Conservation (phyloP, 1,140 invertebrate genomes). For the Macrobrachium rosenbergii region DNA sequence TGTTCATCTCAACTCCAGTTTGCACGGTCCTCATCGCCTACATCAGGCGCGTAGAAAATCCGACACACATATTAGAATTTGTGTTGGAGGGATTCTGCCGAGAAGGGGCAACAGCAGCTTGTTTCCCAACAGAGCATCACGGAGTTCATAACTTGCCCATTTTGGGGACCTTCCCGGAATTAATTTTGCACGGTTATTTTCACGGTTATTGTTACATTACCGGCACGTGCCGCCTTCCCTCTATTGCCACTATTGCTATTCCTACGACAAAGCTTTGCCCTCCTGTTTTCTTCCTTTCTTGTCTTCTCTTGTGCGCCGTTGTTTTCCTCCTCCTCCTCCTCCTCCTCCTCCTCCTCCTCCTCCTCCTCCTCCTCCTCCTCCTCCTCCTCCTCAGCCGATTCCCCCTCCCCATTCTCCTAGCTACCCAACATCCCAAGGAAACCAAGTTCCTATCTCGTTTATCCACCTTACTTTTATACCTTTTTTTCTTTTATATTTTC, state of each 20-base stretch:
- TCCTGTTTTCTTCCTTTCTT: too few relatives aligned
- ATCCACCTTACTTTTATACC: too few relatives aligned
- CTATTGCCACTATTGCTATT: not conserved
- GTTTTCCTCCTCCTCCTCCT: too few relatives aligned
- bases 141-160: conserved; percentile 37
- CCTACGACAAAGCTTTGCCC: too few relatives aligned
- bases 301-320: not conserved
- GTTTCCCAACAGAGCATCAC: too few relatives aligned
- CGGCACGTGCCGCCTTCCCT: not conserved
- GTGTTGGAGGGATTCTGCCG: not conserved
- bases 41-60: too few relatives aligned
- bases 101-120: not conserved
- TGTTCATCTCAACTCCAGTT: too few relatives aligned
- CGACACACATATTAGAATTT: too few relatives aligned
- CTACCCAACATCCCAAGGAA: too few relatives aligned
- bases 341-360: not conserved
- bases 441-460: too few relatives aligned
- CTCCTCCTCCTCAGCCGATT: not conserved
- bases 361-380: not conserved
- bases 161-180: conserved; percentile 37
- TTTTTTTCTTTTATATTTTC: too few relatives aligned
- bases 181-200: conserved; percentile 45
- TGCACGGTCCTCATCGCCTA: too few relatives aligned
- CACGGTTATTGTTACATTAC: conserved; percentile 19
- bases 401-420: not conserved